Evolutionary conservation across 2,797 vertebrate species (phyloP), one percentile per base, ranked within the genome.

Genomic region (Epinephelus malabaricus): DNA sequence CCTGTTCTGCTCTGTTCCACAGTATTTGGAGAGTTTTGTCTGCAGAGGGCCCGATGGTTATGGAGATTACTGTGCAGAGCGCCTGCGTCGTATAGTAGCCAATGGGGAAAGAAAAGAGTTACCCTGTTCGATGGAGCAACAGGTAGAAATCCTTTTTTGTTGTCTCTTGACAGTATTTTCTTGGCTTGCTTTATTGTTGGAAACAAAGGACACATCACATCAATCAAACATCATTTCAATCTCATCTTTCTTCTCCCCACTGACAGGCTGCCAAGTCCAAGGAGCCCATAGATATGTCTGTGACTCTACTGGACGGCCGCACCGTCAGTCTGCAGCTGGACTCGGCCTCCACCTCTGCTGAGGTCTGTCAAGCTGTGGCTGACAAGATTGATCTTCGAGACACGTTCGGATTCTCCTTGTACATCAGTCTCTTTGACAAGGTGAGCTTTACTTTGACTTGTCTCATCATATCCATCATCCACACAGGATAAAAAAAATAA

Each of bases 1-100:
- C 5, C 1, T 71, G 6, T 47, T 73, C 17, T 47, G 1, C 63
- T 78, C 49, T 76, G 1, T 49, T 76, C n/a, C 65, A 30, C 67
- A 99, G 98, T 97, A 96, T 86, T 88, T 99, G 87, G 87, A 96
- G 90, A 95, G 91, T 61, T 99, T 99, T 92, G 92, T 99, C 68
- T 50, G 73, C 6, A 88, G 67, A 0, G 97, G 96, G 2, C 97
- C 96, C 0, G 17, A 13, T 0, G 92, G 93, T 63, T 97, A 97
- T 0, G 95, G 91, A 5, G 85, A 90, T 0, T 97, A 97, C 79
- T 99, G 98, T 60, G 84, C 86, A 0, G 92, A 97, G 79, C 96
- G 96, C 13, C 95, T 99, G 70, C 86, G 51, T 27, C 96, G 97
- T 3, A 96, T 96, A 1, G 81, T 86, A 11, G 83, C 92, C 85